These are phyloP conservation scores for Drosophila albomicans DNA, from an alignment of 1,140 invertebrate species.

Conservation along the genomic window DNA sequence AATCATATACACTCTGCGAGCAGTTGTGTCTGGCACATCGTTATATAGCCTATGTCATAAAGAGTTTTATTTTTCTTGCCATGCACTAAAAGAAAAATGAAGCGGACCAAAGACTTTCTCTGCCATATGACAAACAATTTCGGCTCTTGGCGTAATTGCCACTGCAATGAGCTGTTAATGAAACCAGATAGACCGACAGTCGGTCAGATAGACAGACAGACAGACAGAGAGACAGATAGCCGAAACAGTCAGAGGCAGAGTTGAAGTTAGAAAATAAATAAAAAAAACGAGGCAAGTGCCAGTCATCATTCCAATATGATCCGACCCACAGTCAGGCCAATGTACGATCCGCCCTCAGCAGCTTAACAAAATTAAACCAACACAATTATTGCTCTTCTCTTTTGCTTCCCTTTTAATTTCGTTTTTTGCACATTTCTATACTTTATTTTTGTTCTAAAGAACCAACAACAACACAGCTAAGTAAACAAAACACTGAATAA, in stretches of 20 bases:
- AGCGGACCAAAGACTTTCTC: slow-evolving; percentile 67
- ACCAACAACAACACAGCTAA: slow-evolving; percentile 37
- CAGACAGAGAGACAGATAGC: not conserved
- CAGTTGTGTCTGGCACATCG: slow-evolving; percentile 18
- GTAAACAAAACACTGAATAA: slow-evolving; percentile 41
- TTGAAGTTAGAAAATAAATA: not conserved
- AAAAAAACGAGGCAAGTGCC: slow-evolving; percentile 42
- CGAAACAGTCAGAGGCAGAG: slow-evolving; percentile 1
- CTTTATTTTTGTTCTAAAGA: slow-evolving; percentile 41
- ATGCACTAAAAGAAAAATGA: slow-evolving; percentile 54
- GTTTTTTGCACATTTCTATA: slow-evolving; percentile 39
- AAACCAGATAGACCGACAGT: slow-evolving; percentile 60
- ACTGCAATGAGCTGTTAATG: slow-evolving; percentile 78
- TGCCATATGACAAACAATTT: slow-evolving; percentile 77
- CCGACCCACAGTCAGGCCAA: slow-evolving; percentile 54
- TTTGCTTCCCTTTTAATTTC: slow-evolving; percentile 14
- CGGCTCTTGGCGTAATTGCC: slow-evolving; percentile 76
- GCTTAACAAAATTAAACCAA: slow-evolving; percentile 48
- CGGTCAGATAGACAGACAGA: slow-evolving; percentile 12
- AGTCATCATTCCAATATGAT: slow-evolving; percentile 67
- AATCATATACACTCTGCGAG: not conserved
- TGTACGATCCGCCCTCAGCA: slow-evolving; percentile 73
- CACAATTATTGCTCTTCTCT: slow-evolving; percentile 41
- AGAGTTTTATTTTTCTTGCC: slow-evolving; percentile 50
- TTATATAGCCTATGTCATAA: slow-evolving; percentile 51